Evolutionary conservation across 1,140 invertebrate species (phyloP), one percentile per base, ranked within the genome.

Genomic region (Caenorhabditis latens): DNA sequence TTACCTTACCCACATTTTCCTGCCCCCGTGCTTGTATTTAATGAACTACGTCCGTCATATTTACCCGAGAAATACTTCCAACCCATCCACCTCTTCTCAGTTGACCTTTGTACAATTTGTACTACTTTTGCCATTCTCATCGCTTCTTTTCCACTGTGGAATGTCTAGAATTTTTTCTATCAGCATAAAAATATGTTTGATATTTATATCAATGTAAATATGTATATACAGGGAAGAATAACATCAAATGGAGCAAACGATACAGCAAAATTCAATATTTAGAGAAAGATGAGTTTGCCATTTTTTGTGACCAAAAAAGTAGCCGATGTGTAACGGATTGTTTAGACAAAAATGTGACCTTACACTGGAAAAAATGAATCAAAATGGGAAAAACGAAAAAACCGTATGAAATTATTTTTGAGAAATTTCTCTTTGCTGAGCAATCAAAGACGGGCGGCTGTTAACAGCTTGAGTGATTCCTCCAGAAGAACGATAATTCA

Each of bases 231-330:
- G 21, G 6, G 21, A n/a, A 79, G 14, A n/a, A 79, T 24, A 43
- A 4, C 46, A 19, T 40, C 9, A 42, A 65, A 46, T 71, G 67
- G 67, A n/a, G 42, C 1, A 46, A 13, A 19, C 19, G 14, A 46
- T 14, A 71, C 1, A n/a, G 2, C 6, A 46, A 46, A 19, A n/a
- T 71, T 71, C 67, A 71, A 71, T 71, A 71, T 71, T 71, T 79
- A 79, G 63, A 67, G 13, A 67, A 11, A n/a, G n/a, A 32, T 5
- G 32, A 11, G 24, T 43, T 79, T 3, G 46, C 71, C n/a, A 79
- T 79, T 79, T 79, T 79, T 79, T 79, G 71, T 79, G 71, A 79
- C 71, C 71, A 79, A 79, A 79, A 79, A 71, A 79, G 46, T 24
- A 50, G 71, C 71, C 40, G n/a, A 24, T 79, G 71, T 79, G 71